phyloP scores from a whole-genome alignment of 2,888 invertebrate genomes.

The Drosophila lutescens region DNA sequence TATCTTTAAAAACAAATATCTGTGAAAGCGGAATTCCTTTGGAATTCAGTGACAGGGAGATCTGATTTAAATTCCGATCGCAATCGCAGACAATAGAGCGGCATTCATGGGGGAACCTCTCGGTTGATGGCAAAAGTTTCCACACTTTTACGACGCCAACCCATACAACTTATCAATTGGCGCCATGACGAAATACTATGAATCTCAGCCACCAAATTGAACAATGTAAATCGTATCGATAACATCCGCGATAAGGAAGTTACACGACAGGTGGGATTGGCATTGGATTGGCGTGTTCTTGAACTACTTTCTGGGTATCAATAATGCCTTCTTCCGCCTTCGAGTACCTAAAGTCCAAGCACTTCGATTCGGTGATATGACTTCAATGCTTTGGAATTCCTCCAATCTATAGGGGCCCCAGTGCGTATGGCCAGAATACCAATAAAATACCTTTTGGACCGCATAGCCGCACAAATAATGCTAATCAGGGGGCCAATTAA shows the following conservation, averaged over 20 bases:
- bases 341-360: slow-evolving; percentile 17
- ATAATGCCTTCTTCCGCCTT: slow-evolving; percentile 29
- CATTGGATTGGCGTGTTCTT: slow-evolving; percentile 38
- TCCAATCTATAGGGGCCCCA: slow-evolving; percentile 26
- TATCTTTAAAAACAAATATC: slow-evolving; percentile 8
- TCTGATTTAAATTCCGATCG: slow-evolving; percentile 34
- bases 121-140: slow-evolving; percentile 34
- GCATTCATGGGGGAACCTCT: slow-evolving; percentile 14
- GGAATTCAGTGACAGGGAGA: neutral
- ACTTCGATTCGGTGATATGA: slow-evolving; percentile 62
- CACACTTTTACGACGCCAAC: neutral
- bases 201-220: slow-evolving; percentile 38
- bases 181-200: slow-evolving; percentile 31
- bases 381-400: slow-evolving; percentile 76
- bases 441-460: slow-evolving; percentile 51
- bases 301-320: slow-evolving; percentile 38
- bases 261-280: slow-evolving; percentile 34
- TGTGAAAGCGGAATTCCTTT: neutral
- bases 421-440: slow-evolving; percentile 54
- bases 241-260: slow-evolving; percentile 46
- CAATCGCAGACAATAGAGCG: slow-evolving; percentile 31
- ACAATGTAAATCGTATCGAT: slow-evolving; percentile 44
- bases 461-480: slow-evolving; percentile 43
- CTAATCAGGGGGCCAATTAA: slow-evolving; percentile 54
- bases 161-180: slow-evolving; percentile 13